Evolutionary conservation across 1,140 invertebrate genomes (phyloP), one percentile per base, ranked within the genome.

Genomic region (Samia ricini): DNA sequence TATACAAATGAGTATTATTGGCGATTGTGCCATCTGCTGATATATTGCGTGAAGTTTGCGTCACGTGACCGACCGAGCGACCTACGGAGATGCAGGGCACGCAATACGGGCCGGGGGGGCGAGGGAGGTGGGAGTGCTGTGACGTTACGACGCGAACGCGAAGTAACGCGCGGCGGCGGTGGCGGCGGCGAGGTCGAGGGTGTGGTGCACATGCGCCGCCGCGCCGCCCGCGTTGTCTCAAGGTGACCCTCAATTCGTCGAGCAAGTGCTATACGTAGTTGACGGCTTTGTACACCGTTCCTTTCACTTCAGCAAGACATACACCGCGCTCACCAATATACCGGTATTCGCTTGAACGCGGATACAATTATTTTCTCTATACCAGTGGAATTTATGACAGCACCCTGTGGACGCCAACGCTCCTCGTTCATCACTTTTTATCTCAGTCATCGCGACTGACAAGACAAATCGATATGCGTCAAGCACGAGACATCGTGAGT

Each of bases 391-490:
- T 86, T 79, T 86, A 88, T 86, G 84, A 62, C 78, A 78, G 78
- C 84, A 86, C 67, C 74, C 85, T 90, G 88, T 90, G 88, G 88
- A 84, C 88, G 22, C 77, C 88, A 77, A 85, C 85, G 79, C 77
- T 88, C 57, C 79, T 90, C 81, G 79, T 88, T 77, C 85, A 90
- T 85, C 88, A 90, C 74, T 79, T 90, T 54, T 76, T 88, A 79
- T 88, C 85, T 76, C 83, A 80, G 79, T 88, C 85, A 19, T 68
- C 72, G 69, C 72, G 84, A 81, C 85, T 83, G 82, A 88, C 83
- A 85, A 83, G 81, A 83, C 79, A 62, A 86, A 86, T 86, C 88
- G 82, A 90, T 88, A 90, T 90, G 88, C 85, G 88, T 77, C 88
- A 88, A 81, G 80, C 85, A 63, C 68, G 85, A 78, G 85, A 90